These are phyloP conservation scores for Rhineura floridana DNA, from an alignment of 2,113 vertebrate species.

Conservation along the genomic window DNA sequence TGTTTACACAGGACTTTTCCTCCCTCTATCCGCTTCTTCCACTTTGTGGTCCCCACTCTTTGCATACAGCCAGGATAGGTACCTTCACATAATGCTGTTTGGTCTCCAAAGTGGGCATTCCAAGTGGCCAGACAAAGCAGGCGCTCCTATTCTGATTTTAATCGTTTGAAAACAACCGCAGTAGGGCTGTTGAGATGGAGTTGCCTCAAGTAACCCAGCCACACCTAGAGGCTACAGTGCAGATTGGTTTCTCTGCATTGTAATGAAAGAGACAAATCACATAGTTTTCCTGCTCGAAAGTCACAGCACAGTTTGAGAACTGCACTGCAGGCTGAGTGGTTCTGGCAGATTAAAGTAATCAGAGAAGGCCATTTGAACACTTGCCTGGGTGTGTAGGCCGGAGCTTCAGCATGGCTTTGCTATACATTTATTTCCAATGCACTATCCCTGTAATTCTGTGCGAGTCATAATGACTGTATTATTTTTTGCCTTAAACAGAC, in stretches of 20 bases:
- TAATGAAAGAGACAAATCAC: background rate
- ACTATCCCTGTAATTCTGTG: background rate
- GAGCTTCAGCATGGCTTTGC: background rate
- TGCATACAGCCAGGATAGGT: no score
- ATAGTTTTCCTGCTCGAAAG: background rate
- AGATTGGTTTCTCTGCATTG: background rate
- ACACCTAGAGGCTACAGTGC: no score
- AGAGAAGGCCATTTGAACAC: no score
- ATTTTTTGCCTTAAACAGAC: background rate
- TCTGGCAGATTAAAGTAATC: background rate
- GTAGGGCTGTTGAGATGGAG: background rate
- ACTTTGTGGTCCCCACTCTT: no score
- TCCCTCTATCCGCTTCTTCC: background rate
- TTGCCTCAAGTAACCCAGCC: background rate
- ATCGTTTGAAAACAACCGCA: background rate
- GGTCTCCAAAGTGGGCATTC: background rate
- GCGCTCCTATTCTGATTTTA: background rate
- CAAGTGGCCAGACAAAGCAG: background rate
- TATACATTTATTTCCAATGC: background rate
- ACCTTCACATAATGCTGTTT: no score
- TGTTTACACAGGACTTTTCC: background rate
- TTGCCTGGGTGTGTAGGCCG: background rate
- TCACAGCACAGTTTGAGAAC: background rate
- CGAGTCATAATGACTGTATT: background rate
- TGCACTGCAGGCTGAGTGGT: background rate